Percentiles rank a stretch among this genome's conserved stretches.
phyloP scores from a whole-genome alignment of 2,113 vertebrate genomes.

The Falco punctatus region DNA sequence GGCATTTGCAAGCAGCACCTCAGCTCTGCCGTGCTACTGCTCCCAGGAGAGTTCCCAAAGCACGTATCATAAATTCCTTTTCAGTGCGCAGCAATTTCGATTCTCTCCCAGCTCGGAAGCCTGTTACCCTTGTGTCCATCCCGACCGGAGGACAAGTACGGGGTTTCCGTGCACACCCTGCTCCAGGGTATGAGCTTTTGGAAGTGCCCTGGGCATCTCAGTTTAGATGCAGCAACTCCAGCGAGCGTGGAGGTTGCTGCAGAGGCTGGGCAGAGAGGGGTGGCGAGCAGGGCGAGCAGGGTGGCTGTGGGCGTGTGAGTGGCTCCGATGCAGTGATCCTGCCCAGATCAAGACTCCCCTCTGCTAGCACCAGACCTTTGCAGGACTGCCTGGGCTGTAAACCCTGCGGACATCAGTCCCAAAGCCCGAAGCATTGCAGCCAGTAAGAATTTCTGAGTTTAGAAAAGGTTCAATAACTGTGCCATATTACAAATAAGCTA shows the following conservation, averaged over 20 bases:
- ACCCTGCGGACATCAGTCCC: not conserved
- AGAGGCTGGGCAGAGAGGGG: not conserved
- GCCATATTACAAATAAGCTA: not conserved
- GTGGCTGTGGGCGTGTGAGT: not conserved
- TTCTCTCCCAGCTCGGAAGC: rapidly evolving
- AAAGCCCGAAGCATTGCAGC: not conserved
- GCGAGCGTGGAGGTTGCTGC: not conserved
- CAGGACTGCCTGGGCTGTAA: not conserved
- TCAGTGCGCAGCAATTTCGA: not conserved
- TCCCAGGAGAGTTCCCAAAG: not conserved
- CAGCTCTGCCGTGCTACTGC: not conserved
- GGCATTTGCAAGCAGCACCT: not conserved
- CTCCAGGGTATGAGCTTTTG: not conserved
- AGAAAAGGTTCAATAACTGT: not conserved
- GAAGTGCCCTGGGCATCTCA: not conserved
- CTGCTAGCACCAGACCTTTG: not conserved
- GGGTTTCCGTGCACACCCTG: not conserved
- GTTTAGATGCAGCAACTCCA: not conserved
- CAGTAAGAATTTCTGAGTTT: not conserved
- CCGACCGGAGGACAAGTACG: not conserved
- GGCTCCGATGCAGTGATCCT: not conserved
- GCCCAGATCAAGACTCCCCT: not conserved
- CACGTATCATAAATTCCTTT: not conserved
- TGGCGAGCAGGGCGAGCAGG: not conserved
- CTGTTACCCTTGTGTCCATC: not conserved